Conservation (phyloP, 2,113 vertebrate genomes). For the Seriola rivoliana region DNA sequence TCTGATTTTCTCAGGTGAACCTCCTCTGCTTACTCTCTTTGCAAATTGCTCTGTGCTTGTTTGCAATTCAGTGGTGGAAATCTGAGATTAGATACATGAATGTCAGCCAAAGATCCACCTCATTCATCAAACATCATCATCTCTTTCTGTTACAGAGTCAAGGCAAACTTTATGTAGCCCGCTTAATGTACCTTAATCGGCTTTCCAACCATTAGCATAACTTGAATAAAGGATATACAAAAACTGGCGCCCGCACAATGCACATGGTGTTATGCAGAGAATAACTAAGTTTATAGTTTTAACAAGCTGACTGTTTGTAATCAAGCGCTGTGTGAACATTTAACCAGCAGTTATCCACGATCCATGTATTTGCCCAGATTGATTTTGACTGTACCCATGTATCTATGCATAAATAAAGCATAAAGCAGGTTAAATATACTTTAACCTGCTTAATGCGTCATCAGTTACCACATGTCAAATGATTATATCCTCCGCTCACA, state of each 20-base stretch:
- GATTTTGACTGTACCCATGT: background rate
- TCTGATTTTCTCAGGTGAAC: background rate
- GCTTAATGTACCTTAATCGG: background rate
- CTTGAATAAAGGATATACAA: background rate
- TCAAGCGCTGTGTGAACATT: background rate
- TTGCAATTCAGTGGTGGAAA: background rate
- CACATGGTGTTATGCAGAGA: too few relatives aligned
- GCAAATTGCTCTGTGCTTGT: background rate
- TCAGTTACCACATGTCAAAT: conserved; percentile 20
- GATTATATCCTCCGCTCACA: conserved; percentile 22
- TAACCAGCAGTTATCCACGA: background rate
- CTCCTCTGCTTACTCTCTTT: background rate
- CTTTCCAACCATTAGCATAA: background rate
- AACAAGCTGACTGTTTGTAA: background rate
- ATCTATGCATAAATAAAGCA: background rate
- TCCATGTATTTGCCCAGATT: too few relatives aligned
- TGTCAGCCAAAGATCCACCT: background rate
- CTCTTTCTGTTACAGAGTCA: background rate
- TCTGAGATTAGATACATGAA: background rate
- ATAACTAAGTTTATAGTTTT: background rate
- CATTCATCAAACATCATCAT: background rate
- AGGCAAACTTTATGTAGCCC: background rate
- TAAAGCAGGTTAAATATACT: conserved; percentile 12
- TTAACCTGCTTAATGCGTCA: background rate
- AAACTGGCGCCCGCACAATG: background rate